Percentiles rank a stretch among this genome's conserved stretches.
phyloP scores from a whole-genome alignment of 2,888 invertebrate species.

The Anoplius nigerrimus region DNA sequence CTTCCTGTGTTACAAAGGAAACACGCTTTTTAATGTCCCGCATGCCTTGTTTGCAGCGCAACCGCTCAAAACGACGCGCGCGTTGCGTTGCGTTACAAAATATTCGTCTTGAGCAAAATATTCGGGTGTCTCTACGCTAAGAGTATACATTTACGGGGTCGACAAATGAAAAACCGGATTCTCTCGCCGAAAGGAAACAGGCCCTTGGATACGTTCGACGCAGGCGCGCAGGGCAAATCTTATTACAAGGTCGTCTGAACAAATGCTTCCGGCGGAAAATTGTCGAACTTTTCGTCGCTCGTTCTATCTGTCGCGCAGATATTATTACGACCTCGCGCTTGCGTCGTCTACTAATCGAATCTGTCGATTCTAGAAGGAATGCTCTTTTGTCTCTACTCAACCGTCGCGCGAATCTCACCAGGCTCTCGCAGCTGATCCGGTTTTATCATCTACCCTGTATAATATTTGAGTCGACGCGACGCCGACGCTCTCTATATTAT shows the following conservation, averaged over 20 bases:
- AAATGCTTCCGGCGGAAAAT: too few species aligned
- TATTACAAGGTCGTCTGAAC: too few species aligned
- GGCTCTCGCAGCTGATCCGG: constrained; percentile 25
- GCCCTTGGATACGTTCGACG: too few species aligned
- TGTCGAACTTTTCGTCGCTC: too few species aligned
- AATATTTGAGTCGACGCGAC: constrained; percentile 30
- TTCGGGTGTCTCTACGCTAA: constrained; percentile 60
- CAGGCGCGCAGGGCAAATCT: too few species aligned
- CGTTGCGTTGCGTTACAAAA: constrained; percentile 49
- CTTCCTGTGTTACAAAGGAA: constrained; percentile 64
- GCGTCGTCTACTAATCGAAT: too few species aligned
- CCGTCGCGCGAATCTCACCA: neutral
- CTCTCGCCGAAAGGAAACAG: constrained; percentile 18
- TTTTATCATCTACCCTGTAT: constrained; percentile 50
- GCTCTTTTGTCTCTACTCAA: neutral
- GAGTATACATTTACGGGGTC: constrained; percentile 47
- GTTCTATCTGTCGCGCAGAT: too few species aligned
- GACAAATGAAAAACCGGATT: constrained; percentile 43
- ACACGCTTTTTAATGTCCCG: constrained; percentile 52
- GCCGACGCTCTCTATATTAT: constrained; percentile 31
- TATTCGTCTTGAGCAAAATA: constrained; percentile 66
- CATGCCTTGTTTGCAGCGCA: constrained; percentile 46
- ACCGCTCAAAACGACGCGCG: constrained; percentile 29
- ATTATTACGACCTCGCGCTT: too few species aligned
- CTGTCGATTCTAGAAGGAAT: too few species aligned